Evolutionary conservation across 2,888 invertebrate species (phyloP).

Genomic region (Eilema depressum): DNA sequence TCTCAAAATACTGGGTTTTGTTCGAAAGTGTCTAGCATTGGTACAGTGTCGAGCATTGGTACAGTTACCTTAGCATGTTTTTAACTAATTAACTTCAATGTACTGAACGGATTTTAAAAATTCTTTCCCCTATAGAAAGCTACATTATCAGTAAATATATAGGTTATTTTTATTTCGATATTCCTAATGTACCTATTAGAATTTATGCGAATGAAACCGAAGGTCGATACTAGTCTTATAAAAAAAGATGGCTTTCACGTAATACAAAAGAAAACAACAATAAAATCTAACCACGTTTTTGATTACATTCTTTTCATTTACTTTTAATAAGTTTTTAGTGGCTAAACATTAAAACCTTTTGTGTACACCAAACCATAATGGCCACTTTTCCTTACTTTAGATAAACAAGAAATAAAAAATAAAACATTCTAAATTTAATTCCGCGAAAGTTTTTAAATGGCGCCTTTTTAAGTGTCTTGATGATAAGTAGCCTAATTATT

Average conservation of each 20-base stretch:
- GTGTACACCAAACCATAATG: not conserved
- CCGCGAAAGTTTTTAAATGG: not conserved
- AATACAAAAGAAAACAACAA: not conserved
- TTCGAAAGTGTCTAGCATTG: too few species aligned
- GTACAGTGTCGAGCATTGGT: too few species aligned
- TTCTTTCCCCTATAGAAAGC: too few species aligned
- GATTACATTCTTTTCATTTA: not conserved
- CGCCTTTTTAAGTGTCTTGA: not conserved
- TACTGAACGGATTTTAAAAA: too few species aligned
- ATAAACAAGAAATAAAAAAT: not conserved
- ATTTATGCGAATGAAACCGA: too few species aligned
- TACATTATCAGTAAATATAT: too few species aligned
- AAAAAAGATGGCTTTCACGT: not conserved
- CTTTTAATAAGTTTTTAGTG: conserved; percentile 3
- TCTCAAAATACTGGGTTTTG: too few species aligned
- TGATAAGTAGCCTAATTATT: not conserved
- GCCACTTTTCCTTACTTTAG: not conserved
- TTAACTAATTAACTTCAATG: too few species aligned
- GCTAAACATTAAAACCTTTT: not conserved
- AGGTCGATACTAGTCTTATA: too few species aligned
- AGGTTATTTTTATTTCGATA: too few species aligned
- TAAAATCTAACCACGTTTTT: not conserved
- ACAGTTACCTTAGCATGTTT: too few species aligned
- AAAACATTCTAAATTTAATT: not conserved
- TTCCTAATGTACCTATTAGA: too few species aligned